phyloP scores from a whole-genome alignment of 2,113 vertebrate species.

The Thomomys bottae region DNA sequence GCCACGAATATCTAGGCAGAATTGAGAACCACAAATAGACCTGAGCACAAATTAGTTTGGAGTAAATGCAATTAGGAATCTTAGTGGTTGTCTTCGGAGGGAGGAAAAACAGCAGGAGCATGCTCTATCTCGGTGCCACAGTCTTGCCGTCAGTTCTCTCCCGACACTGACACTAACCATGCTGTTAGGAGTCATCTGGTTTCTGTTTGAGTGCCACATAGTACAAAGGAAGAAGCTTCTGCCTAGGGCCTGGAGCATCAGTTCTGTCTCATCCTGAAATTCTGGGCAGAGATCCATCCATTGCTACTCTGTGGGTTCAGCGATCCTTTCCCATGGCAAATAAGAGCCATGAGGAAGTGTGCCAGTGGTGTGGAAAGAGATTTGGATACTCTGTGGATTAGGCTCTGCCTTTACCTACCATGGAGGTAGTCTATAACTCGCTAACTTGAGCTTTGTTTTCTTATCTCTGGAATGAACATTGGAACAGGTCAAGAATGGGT shows the following conservation, averaged over 20 bases:
- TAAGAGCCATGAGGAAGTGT: background rate
- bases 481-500: background rate
- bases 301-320: background rate
- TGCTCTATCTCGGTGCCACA: fast-evolving
- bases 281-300: background rate
- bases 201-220: background rate
- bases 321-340: background rate
- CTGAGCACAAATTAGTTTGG: background rate
- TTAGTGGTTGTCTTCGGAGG: background rate
- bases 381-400: background rate
- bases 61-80: background rate
- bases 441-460: background rate
- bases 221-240: background rate
- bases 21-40: background rate
- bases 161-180: background rate
- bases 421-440: background rate
- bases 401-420: background rate
- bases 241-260: background rate
- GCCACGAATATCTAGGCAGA: background rate
- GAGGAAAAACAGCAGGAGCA: background rate
- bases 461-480: background rate
- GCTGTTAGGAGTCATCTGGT: background rate
- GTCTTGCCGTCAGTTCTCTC: background rate
- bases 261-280: background rate
- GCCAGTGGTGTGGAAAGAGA: background rate